phyloP scores from a whole-genome alignment of 2,888 invertebrate species.

The Ectobius pallidus region DNA sequence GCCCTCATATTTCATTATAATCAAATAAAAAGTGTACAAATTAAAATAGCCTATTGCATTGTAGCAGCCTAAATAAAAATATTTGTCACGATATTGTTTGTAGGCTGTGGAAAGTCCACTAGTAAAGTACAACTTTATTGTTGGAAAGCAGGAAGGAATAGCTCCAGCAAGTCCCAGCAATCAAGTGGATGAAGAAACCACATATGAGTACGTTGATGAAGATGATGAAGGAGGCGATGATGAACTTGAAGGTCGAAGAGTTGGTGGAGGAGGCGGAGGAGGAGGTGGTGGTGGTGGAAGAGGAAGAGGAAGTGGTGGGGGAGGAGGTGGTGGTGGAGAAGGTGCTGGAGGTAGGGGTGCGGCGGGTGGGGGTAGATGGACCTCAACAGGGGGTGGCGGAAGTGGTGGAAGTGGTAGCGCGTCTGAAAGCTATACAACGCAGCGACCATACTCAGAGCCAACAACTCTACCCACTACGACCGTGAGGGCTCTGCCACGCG shows the following conservation, averaged over 20 bases:
- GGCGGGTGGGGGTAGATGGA: not conserved
- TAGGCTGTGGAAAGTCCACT: not conserved
- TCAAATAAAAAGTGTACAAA: too few relatives aligned
- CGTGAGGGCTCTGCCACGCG: not conserved
- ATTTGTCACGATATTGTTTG: not conserved
- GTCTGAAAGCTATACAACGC: not conserved
- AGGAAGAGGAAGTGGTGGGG: not conserved
- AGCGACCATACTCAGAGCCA: not conserved
- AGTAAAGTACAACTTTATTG: constrained; percentile 2
- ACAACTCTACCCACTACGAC: not conserved
- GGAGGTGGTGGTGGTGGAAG: not conserved
- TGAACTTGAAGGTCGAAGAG: not conserved
- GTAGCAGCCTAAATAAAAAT: too few relatives aligned
- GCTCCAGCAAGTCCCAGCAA: not conserved
- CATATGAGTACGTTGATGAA: not conserved
- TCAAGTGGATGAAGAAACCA: not conserved
- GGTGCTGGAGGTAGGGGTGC: not conserved
- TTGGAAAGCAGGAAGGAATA: not conserved
- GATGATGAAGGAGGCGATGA: not conserved
- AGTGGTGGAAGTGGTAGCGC: not conserved
- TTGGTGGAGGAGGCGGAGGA: not conserved
- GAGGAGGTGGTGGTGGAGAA: not conserved
- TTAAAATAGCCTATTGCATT: too few relatives aligned
- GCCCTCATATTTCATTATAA: too few relatives aligned
- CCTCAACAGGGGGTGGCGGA: not conserved